Evolutionary conservation across 2,797 vertebrate genomes (phyloP).

Genomic region (Oreonectes daqikongensis): DNA sequence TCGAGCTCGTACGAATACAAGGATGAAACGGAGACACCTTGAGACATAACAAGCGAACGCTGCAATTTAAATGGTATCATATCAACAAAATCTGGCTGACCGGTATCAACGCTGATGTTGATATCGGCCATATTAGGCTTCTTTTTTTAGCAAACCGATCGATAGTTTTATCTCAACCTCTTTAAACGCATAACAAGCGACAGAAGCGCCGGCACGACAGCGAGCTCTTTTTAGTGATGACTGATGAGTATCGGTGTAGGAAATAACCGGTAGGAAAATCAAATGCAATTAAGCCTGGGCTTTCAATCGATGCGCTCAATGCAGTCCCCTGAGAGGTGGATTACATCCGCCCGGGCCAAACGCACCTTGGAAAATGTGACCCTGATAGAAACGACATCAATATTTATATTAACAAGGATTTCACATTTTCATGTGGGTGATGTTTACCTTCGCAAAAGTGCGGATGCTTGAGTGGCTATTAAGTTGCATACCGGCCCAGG

Average conservation of each 20-base stretch:
- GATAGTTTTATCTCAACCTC: conserved; percentile 6
- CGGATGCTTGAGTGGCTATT: too few species aligned
- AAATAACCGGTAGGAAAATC: conserved; percentile 42
- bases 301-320: conserved; percentile 53
- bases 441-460: too few species aligned
- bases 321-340: conserved; percentile 30
- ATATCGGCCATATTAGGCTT: conserved; percentile 21
- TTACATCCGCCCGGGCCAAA: conserved; percentile 36
- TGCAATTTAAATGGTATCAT: background rate
- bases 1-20: background rate
- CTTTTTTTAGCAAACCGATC: conserved; percentile 7
- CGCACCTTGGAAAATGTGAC: conserved; percentile 19
- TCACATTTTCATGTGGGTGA: background rate
- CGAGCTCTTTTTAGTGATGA: conserved; percentile 38
- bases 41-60: background rate
- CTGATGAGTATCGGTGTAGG: conserved; percentile 45
- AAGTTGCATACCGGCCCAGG: too few species aligned
- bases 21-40: background rate
- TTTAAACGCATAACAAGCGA: conserved; percentile 13
- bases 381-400: background rate
- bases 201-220: conserved; percentile 2
- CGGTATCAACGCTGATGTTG: background rate
- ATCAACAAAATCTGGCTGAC: background rate
- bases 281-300: conserved; percentile 56
- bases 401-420: background rate